Conservation (phyloP, 2,888 invertebrate species). For the Eupeodes latifasciatus region DNA sequence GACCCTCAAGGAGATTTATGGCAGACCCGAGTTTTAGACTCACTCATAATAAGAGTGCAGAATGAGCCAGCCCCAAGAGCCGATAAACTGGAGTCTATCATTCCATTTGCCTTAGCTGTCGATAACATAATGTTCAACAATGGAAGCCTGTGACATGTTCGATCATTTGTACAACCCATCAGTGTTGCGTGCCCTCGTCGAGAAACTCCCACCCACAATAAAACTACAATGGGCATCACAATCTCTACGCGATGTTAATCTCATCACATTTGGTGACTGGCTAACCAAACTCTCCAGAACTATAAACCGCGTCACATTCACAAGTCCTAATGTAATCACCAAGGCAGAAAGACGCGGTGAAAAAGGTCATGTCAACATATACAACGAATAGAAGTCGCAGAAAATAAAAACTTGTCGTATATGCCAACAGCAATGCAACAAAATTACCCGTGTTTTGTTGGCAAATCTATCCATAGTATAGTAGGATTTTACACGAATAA, state of each 20-base stretch:
- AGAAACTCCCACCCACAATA: slow-evolving; percentile 10
- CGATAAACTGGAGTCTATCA: not conserved
- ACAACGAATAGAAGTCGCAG: not conserved
- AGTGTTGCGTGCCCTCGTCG: not conserved
- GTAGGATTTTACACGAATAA: too few relatives aligned
- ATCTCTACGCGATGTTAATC: not conserved
- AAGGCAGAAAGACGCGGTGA: not conserved
- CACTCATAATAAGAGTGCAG: not conserved
- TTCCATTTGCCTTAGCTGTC: slow-evolving; percentile 1
- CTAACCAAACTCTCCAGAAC: slow-evolving; percentile 5
- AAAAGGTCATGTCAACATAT: not conserved
- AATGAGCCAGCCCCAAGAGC: slow-evolving; percentile 8
- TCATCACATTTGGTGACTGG: slow-evolving; percentile 12
- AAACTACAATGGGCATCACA: slow-evolving; percentile 10
- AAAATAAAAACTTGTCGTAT: not conserved
- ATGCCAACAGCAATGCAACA: slow-evolving; percentile 2
- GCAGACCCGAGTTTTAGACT: slow-evolving; percentile 1
- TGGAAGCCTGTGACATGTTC: slow-evolving; percentile 8
- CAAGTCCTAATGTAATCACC: not conserved
- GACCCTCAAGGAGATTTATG: not conserved
- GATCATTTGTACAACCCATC: slow-evolving; percentile 13
- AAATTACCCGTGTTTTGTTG: too few relatives aligned
- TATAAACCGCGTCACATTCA: not conserved
- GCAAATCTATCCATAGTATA: too few relatives aligned
- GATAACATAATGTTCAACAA: slow-evolving; percentile 10